Conservation (phyloP, 2,888 invertebrate genomes). For the Eupelmus urozonus region DNA sequence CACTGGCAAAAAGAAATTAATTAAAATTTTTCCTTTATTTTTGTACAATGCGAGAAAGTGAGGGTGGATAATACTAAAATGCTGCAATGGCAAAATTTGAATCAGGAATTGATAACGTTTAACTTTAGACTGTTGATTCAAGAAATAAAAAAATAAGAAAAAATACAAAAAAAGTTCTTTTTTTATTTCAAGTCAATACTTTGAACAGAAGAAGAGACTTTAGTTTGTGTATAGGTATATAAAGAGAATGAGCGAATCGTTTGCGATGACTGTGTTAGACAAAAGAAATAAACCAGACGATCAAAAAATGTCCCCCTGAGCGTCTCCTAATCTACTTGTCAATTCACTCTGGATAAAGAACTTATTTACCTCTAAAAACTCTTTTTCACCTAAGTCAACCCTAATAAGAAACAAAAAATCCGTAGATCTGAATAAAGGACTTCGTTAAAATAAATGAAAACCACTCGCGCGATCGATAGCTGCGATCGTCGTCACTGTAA, state of each 20-base stretch:
- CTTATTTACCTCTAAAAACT: constrained; percentile 74
- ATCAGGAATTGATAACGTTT: constrained; percentile 53
- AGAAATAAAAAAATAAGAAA: not conserved
- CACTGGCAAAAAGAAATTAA: constrained; percentile 16
- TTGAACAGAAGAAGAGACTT: constrained; percentile 3
- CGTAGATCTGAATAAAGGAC: constrained; percentile 50
- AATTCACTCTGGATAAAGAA: constrained; percentile 71
- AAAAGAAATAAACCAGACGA: constrained; percentile 8
- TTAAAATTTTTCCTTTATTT: constrained; percentile 1
- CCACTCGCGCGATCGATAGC: not conserved
- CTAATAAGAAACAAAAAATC: constrained; percentile 41
- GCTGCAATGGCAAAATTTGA: constrained; percentile 52
- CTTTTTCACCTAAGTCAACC: constrained; percentile 69
- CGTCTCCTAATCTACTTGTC: constrained; percentile 72
- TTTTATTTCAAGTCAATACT: not conserved
- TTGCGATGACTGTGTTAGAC: constrained; percentile 21
- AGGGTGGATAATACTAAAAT: not conserved
- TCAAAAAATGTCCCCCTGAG: constrained; percentile 44
- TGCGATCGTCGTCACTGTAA: constrained; percentile 36
- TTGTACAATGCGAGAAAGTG: not conserved
- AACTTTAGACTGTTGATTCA: not conserved
- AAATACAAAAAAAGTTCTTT: not conserved
- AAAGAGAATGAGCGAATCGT: constrained; percentile 17
- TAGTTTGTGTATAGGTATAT: constrained; percentile 25
- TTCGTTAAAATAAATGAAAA: constrained; percentile 53